Evolutionary conservation across 2,797 vertebrate genomes (phyloP).

Genomic region (Sarcophilus harrisii): DNA sequence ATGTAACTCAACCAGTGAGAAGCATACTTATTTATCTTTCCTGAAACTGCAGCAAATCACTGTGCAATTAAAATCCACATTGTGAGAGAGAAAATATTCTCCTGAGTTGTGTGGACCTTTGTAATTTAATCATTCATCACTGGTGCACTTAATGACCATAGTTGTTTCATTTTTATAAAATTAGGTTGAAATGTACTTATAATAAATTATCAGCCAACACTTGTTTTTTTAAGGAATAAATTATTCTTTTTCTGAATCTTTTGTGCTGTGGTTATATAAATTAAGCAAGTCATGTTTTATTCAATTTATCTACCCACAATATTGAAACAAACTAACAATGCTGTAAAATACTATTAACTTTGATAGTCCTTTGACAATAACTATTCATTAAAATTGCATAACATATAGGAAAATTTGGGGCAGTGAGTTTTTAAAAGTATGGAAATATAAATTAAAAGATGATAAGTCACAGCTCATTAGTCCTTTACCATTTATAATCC

Average conservation of each 20-base stretch:
- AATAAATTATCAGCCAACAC: constrained; percentile 18
- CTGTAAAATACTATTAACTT: constrained; percentile 12
- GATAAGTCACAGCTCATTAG: neutral
- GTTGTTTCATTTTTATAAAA: constrained; percentile 1
- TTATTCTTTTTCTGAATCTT: constrained; percentile 49
- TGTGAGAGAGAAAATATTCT: constrained; percentile 47
- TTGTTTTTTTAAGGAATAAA: constrained; percentile 26
- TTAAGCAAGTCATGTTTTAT: constrained; percentile 47
- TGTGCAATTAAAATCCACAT: constrained; percentile 53
- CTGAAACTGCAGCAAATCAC: constrained; percentile 7
- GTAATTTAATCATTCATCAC: constrained; percentile 57
- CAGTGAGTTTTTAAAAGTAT: constrained; percentile 40
- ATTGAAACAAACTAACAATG: constrained; percentile 32
- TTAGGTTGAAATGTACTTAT: neutral
- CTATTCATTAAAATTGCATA: constrained; percentile 44
- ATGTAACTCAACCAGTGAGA: constrained; percentile 19
- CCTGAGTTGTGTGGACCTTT: constrained; percentile 46
- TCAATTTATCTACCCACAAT: constrained; percentile 26
- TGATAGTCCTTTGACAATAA: constrained; percentile 33
- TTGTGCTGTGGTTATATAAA: neutral
- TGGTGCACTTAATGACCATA: constrained; percentile 38
- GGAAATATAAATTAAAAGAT: constrained; percentile 12
- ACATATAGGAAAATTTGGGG: constrained; percentile 41
- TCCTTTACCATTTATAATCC: constrained; percentile 1
- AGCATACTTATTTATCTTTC: constrained; percentile 5